A percentile compares a stretch with the other conserved stretches of the same genome.
Conservation (phyloP, 2,797 vertebrate species). For the Paguma larvata region DNA sequence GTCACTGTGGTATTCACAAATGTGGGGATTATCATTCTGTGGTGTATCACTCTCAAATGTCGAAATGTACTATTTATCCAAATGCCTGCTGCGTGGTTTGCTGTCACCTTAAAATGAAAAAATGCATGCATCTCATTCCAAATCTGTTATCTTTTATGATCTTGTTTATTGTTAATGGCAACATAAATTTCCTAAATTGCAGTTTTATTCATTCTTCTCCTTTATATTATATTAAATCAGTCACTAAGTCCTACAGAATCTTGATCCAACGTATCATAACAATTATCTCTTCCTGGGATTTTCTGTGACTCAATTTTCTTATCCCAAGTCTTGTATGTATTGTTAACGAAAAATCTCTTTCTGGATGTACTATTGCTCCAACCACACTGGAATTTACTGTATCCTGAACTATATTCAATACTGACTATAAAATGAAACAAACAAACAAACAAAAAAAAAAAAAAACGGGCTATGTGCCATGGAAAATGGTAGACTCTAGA, state of each 20-base stretch:
- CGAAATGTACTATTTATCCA: conserved; percentile 37
- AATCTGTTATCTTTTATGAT: conserved; percentile 44
- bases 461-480: too few relatives aligned
- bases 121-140: not conserved
- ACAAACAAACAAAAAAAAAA: too few relatives aligned
- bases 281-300: not conserved
- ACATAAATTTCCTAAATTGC: conserved; percentile 1
- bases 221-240: not conserved
- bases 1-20: not conserved
- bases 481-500: not conserved
- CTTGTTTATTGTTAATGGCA: conserved; percentile 33
- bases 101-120: conserved; percentile 52
- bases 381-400: not conserved
- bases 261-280: not conserved
- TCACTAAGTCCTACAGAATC: not conserved
- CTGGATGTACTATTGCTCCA: not conserved
- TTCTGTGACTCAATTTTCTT: not conserved
- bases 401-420: not conserved
- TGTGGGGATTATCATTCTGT: not conserved
- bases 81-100: not conserved
- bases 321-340: not conserved
- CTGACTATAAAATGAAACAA: not conserved
- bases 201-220: not conserved
- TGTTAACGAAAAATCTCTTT: not conserved
- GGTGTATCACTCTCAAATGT: not conserved